Base-by-base conservation (phyloP, 2,113 vertebrate genomes). In the Psophia crepitans region DNA sequence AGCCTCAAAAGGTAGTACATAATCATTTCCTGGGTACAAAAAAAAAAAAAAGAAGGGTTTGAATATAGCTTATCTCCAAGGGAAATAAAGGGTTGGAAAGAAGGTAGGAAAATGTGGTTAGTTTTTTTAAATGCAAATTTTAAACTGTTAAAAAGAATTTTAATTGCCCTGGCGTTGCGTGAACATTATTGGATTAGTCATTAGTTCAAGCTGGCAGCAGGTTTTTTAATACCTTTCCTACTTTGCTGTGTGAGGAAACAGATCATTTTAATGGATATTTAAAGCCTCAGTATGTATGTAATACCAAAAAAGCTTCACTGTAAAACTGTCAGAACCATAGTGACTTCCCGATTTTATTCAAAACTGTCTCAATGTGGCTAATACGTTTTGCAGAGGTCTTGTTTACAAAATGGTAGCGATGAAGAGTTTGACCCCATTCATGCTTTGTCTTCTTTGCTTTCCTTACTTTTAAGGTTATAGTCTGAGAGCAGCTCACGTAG, bases 231-330 rank as follows among this genome's bases (percentile, higher is more conserved):
- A 91, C 61, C 35, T 94, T 94, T 90, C 41, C 46, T 85, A 51
- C 41, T 93, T 86, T 78, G 4, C 61, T 78, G 12, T 64, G 17
- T 87, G 44, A 84, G 48, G 60, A 86, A 92, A 64, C 37, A 86
- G 79, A 89, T 81, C 6, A 68, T 92, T 96, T 95, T 48, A 94
- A 81, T 64, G 56, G 86, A 28, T 87, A 75, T 84, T 96, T 95
- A 90, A 90, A 85, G 12, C 20, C 27, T 77, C 27, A 16, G 32
- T 53, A 37, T 48, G 37, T 64, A 78, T 78, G 63, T 82, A 53
- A 86, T 43, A 80, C 28, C 76, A 46, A 35, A 87, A 95, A 79
- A 44, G 4, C 54, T 73, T 90, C 51, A 75, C 6, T 75, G 15
- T 51, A 96, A 78, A 95, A 75, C 33, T 68, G 13, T 20, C 27